Conservation (phyloP, 2,113 vertebrate species). For the Glaucidium brasilianum region DNA sequence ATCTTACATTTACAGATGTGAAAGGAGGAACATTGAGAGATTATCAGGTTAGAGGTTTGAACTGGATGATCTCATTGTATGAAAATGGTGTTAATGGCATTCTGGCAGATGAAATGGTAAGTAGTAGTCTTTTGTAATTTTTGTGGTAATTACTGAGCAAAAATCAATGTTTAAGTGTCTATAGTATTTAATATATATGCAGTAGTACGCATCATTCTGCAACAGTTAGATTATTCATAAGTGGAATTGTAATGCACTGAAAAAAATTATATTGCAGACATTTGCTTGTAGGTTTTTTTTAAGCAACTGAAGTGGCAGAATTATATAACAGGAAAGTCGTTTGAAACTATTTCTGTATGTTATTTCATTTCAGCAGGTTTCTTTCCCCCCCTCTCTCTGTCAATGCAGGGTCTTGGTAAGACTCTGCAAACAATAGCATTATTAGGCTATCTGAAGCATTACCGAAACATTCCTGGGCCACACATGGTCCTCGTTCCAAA, state of each 20-base stretch:
- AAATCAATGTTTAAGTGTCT: not conserved
- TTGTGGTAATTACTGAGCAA: not conserved
- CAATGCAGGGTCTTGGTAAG: conserved; percentile 85
- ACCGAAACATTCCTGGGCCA: conserved; percentile 87
- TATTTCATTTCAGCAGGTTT: conserved; percentile 3
- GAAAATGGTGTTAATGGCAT: conserved; percentile 93
- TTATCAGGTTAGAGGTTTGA: conserved; percentile 89
- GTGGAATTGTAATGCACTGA: not conserved
- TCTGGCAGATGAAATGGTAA: conserved; percentile 93
- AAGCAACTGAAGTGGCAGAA: not conserved
- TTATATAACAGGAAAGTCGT: not conserved
- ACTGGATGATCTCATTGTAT: conserved; percentile 92
- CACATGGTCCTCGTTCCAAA: conserved; percentile 93
- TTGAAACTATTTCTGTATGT: not conserved
- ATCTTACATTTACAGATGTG: conserved; percentile 79
- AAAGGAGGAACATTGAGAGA: conserved; percentile 87
- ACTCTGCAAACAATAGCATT: conserved; percentile 89
- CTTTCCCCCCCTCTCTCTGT: not conserved
- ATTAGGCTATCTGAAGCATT: conserved; percentile 89
- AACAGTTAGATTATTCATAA: not conserved
- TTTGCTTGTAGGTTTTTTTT: not conserved
- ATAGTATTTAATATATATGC: not conserved
- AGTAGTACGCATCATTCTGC: not conserved
- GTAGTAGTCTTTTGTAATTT: conserved; percentile 20
- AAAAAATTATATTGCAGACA: not conserved